Base-by-base conservation (phyloP, 1,140 invertebrate species). In the Phymorhynchus buccinoides region DNA sequence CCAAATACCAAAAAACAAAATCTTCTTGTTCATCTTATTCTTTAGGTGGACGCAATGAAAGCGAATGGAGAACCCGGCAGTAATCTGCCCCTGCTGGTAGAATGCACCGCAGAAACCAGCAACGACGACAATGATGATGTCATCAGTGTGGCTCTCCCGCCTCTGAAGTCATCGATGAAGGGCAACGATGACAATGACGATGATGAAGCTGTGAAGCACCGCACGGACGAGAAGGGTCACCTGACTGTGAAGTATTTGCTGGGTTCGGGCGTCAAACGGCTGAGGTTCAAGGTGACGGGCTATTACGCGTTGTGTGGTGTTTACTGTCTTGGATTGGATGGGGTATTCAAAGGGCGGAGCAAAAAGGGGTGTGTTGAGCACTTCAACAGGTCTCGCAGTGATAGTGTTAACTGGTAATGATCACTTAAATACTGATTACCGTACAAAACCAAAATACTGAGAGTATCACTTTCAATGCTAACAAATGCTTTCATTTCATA, bases 11-110 rank as follows among this genome's bases (percentile, higher is more conserved):
- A n/a, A n/a, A n/a, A n/a, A n/a, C n/a, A n/a, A n/a, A n/a, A n/a
- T n/a, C n/a, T n/a, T n/a, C n/a, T n/a, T n/a, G n/a, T n/a, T n/a
- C n/a, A n/a, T n/a, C n/a, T n/a, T n/a, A n/a, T 1, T 14, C 42
- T 6, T 9, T 44, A 92, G 91, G 86, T 90, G 66, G 89, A 91
- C 83, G 84, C 88, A 1, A 87, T 82, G 80, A 89, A 86, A 81
- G 86, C 89, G 4, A 90, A 89, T 75, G 88, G 89, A 12, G 84
- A 86, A 27, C 83, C 87, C 16, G 89, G 85, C n/a, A 48, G 79
- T 16, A 22, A 83, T 18, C 82, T 88, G 22, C 52, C 85, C 12
- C 42, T 88, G 22, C 22, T 42, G 1, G 84, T 88, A 2, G 66
- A 83, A 27, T 85, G 85, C 48, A 35, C 83, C n/a, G 84, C 48